Percentiles rank a stretch among this genome's conserved stretches.
phyloP scores from a whole-genome alignment of 2,797 vertebrate species.

The Siniperca scherzeri region DNA sequence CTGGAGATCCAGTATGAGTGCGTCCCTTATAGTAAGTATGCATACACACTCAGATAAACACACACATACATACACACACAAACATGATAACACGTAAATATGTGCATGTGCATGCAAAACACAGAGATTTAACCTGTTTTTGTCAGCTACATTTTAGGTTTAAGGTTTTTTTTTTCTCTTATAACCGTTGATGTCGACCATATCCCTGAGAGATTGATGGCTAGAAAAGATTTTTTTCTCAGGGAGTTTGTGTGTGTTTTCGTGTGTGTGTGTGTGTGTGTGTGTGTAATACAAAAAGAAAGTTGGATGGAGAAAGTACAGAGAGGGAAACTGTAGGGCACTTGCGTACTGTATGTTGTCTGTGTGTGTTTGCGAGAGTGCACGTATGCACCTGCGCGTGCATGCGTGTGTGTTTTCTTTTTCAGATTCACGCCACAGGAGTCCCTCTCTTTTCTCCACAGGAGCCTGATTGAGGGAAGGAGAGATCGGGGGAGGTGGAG shows the following conservation, averaged over 20 bases:
- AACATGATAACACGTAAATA: constrained; percentile 29
- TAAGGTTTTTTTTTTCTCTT: constrained; percentile 35
- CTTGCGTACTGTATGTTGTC: constrained; percentile 60
- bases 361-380: constrained; percentile 36
- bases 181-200: constrained; percentile 59
- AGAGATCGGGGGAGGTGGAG: constrained; percentile 32
- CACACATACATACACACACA: constrained; percentile 31
- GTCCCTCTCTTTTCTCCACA: constrained; percentile 86
- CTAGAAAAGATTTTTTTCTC: constrained; percentile 73
- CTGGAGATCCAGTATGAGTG: constrained; percentile 91
- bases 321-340: constrained; percentile 47
- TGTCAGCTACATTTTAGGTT: constrained; percentile 51
- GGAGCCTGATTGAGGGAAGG: constrained; percentile 80
- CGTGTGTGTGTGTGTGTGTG: constrained; percentile 29
- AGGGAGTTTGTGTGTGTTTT: constrained; percentile 52
- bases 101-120: constrained; percentile 40
- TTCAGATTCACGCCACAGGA: constrained; percentile 82
- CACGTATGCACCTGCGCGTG: background rate
- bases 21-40: constrained; percentile 94
- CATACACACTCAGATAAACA: constrained; percentile 25
- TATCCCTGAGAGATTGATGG: constrained; percentile 60
- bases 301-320: constrained; percentile 49
- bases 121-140: constrained; percentile 47
- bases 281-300: constrained; percentile 33
- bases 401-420: constrained; percentile 69